A percentile compares a stretch with the other conserved stretches of the same genome.
phyloP scores from a whole-genome alignment of 1,140 invertebrate species.

The Papilio polytes region DNA sequence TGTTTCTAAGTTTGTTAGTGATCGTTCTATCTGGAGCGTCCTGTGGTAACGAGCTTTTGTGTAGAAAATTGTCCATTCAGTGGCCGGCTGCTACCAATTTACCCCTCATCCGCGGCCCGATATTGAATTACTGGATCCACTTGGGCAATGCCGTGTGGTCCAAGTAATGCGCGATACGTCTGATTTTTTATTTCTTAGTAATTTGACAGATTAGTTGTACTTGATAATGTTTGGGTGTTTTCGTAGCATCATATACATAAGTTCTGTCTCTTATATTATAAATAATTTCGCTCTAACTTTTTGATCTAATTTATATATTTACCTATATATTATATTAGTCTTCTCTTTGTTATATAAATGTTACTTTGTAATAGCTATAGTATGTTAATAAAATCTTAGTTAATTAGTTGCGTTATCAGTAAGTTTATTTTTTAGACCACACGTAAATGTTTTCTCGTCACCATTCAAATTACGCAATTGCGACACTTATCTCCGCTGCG shows the following conservation, averaged over 20 bases:
- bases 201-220: not conserved
- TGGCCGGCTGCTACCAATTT: slow-evolving; percentile 78
- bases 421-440: slow-evolving; percentile 49
- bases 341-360: too few species aligned
- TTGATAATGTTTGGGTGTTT: not conserved
- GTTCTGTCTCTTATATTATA: not conserved
- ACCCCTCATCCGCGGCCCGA: slow-evolving; percentile 64
- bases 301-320: too few species aligned
- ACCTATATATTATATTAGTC: too few species aligned
- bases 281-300: too few species aligned
- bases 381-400: too few species aligned
- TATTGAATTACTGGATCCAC: slow-evolving; percentile 75
- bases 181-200: not conserved
- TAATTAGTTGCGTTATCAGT: not conserved
- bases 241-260: not conserved
- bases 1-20: slow-evolving; percentile 21
- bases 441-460: slow-evolving; percentile 50
- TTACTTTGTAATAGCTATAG: too few species aligned
- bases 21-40: slow-evolving; percentile 36
- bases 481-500: slow-evolving; percentile 66
- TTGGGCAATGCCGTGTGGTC: slow-evolving; percentile 47
- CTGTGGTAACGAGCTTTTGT: slow-evolving; percentile 62
- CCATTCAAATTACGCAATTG: slow-evolving; percentile 78
- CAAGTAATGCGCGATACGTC: slow-evolving; percentile 41
- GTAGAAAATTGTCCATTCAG: slow-evolving; percentile 75